Conservation (phyloP, 2,888 invertebrate genomes). For the Athripsodes cinereus region DNA sequence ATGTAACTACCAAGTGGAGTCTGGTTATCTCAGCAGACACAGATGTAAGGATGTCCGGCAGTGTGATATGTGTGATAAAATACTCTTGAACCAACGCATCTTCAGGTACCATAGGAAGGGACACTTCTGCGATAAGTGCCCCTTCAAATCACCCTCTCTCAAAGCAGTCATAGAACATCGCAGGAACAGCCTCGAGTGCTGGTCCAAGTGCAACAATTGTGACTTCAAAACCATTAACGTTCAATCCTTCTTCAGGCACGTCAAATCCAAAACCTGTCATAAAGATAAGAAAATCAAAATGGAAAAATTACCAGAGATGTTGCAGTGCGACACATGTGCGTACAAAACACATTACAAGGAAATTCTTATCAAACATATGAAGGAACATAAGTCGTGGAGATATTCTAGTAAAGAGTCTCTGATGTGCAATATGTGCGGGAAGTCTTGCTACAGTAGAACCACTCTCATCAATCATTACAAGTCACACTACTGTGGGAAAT, state of each 20-base stretch:
- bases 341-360: not conserved
- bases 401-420: not conserved
- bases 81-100: not conserved
- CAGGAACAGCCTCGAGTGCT: not conserved
- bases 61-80: not conserved
- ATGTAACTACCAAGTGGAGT: not conserved
- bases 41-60: not conserved
- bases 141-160: not conserved
- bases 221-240: not conserved
- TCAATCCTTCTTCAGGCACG: not conserved
- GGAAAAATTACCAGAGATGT: not conserved
- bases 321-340: not conserved
- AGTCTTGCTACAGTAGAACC: not conserved
- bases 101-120: not conserved
- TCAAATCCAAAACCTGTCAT: not conserved
- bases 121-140: not conserved
- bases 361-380: not conserved
- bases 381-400: not conserved
- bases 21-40: not conserved
- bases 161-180: not conserved
- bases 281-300: not conserved
- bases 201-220: not conserved
- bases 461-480: not conserved
- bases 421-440: not conserved
- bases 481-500: not conserved